Percentiles rank a stretch among this genome's conserved stretches.
phyloP scores from a whole-genome alignment of 2,888 invertebrate species.

The Leuctra nigra region DNA sequence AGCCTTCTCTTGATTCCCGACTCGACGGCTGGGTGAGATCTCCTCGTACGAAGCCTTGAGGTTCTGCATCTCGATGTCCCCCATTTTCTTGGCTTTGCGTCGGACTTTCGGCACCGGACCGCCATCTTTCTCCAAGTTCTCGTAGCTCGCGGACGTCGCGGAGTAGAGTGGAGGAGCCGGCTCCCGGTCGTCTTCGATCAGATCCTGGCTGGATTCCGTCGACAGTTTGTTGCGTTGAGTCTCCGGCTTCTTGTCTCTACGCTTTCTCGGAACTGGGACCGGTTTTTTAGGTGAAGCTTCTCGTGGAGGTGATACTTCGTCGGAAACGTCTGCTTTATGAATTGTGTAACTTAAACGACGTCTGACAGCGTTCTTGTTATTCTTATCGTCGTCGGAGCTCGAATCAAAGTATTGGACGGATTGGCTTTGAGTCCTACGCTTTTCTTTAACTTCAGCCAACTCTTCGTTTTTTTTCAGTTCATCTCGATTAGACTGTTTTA shows the following conservation, averaged over 20 bases:
- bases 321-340: not conserved
- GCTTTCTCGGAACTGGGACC: conserved; percentile 20
- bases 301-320: not conserved
- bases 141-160: conserved; percentile 6
- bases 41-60: conserved; percentile 10
- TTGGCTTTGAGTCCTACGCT: not conserved
- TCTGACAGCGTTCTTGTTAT: not conserved
- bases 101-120: not conserved
- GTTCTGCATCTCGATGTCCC: not conserved
- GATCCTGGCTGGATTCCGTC: not conserved
- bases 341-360: not conserved
- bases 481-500: not conserved
- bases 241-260: not conserved
- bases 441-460: not conserved
- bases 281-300: not conserved
- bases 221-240: not conserved
- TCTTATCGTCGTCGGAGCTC: not conserved
- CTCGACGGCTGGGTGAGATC: not conserved
- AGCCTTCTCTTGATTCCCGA: too few species aligned
- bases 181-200: not conserved
- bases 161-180: conserved; percentile 8
- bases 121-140: conserved; percentile 11
- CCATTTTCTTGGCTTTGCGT: not conserved
- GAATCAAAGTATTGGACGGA: not conserved
- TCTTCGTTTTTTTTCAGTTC: not conserved